phyloP scores from a whole-genome alignment of 2,113 vertebrate genomes.

The Tyto alba region DNA sequence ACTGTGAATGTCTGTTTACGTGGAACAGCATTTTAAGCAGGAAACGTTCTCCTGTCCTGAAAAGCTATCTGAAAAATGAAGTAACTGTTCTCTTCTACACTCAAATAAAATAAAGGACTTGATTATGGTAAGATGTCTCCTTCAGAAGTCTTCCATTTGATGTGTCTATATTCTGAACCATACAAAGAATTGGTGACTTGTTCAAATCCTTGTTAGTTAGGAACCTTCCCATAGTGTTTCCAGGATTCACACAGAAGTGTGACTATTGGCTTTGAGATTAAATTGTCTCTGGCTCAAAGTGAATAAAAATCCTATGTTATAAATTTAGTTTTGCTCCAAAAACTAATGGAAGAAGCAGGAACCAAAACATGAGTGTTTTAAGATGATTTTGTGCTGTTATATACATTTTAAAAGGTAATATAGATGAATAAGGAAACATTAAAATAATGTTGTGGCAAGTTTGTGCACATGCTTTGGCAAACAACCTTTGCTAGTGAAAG shows the following conservation, averaged over 20 bases:
- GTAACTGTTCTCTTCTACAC: background rate
- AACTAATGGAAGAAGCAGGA: background rate
- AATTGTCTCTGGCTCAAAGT: background rate
- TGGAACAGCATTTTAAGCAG: background rate
- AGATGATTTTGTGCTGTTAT: background rate
- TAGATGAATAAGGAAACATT: accelerated
- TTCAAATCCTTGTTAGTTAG: background rate
- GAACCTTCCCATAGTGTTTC: background rate
- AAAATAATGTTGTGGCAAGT: background rate
- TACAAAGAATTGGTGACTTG: background rate
- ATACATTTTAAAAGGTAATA: background rate
- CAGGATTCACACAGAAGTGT: background rate
- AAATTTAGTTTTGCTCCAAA: background rate
- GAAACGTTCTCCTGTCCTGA: background rate
- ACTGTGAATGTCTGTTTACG: background rate
- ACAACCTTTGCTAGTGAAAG: background rate
- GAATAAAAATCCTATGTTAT: background rate
- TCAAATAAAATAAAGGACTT: background rate
- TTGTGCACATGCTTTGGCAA: background rate
- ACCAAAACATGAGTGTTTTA: background rate
- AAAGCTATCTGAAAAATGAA: background rate
- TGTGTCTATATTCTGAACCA: background rate
- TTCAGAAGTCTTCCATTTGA: background rate
- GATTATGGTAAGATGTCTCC: background rate
- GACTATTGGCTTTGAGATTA: background rate